phyloP scores from a whole-genome alignment of 1,140 invertebrate species.

The Trialeurodes vaporariorum region DNA sequence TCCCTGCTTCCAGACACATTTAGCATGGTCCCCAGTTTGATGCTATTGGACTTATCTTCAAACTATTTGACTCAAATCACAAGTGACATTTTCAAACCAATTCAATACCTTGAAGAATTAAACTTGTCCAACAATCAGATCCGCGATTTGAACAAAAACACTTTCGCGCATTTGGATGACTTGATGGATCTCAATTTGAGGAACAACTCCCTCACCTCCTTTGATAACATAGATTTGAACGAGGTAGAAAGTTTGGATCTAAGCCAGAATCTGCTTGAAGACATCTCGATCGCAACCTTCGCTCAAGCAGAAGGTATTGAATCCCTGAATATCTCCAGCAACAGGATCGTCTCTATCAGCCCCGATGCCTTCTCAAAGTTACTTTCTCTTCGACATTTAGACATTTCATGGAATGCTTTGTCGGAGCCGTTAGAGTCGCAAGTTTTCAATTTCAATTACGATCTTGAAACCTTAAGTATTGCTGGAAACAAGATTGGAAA shows the following conservation, averaged over 20 bases:
- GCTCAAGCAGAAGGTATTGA: conserved; percentile 45
- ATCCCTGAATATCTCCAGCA: conserved; percentile 47
- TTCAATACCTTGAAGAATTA: conserved; percentile 48
- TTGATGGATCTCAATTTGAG: conserved; percentile 47
- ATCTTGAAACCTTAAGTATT: conserved; percentile 51
- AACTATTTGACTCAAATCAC: conserved; percentile 50
- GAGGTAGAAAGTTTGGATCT: conserved; percentile 47
- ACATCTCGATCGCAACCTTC: conserved; percentile 49
- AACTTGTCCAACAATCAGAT: conserved; percentile 52
- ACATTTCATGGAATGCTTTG: conserved; percentile 53
- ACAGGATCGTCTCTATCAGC: conserved; percentile 49
- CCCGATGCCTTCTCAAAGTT: conserved; percentile 49
- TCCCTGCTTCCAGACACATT: conserved; percentile 46
- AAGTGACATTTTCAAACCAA: conserved; percentile 41
- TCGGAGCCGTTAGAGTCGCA: conserved; percentile 44
- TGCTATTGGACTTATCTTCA: conserved; percentile 48
- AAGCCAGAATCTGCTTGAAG: conserved; percentile 47
- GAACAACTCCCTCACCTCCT: conserved; percentile 41
- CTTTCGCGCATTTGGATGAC: conserved; percentile 45
- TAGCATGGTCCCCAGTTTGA: conserved; percentile 43
- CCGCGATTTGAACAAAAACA: conserved; percentile 40
- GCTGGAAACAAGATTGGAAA: conserved; percentile 50
- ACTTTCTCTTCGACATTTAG: conserved; percentile 46
- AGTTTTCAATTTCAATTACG: conserved; percentile 49
- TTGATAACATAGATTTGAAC: conserved; percentile 39